Conservation (phyloP, 2,797 vertebrate species). For the Anolis apletophallus region DNA sequence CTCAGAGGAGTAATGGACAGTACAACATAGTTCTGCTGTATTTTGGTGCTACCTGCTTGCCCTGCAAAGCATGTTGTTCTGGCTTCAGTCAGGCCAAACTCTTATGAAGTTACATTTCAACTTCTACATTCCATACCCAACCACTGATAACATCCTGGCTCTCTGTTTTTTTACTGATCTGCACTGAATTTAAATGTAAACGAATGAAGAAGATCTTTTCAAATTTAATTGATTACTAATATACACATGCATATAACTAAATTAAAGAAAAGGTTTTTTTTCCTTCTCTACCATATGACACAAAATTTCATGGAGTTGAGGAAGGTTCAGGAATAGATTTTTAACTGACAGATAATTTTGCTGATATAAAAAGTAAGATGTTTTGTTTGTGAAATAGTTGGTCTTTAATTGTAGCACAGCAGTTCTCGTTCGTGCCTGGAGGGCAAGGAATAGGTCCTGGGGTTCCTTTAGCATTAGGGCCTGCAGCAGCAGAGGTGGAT, state of each 20-base stretch:
- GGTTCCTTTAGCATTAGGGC: too few relatives aligned
- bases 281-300: neutral
- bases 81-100: neutral
- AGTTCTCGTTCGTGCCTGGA: too few relatives aligned
- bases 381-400: neutral
- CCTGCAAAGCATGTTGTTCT: neutral
- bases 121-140: neutral
- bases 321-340: neutral
- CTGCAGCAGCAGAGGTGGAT: too few relatives aligned
- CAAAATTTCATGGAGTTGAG: neutral
- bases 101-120: neutral
- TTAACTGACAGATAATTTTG: neutral
- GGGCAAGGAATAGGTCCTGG: too few relatives aligned
- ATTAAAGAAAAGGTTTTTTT: neutral
- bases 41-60: neutral
- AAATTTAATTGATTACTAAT: neutral
- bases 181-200: neutral
- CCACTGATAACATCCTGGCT: neutral
- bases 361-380: neutral
- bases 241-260: neutral
- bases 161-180: neutral
- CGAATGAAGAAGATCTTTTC: neutral
- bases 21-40: neutral
- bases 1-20: neutral
- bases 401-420: constrained; percentile 2